Base-by-base conservation (phyloP, 2,113 vertebrate genomes). In the Carassius carassius region DNA sequence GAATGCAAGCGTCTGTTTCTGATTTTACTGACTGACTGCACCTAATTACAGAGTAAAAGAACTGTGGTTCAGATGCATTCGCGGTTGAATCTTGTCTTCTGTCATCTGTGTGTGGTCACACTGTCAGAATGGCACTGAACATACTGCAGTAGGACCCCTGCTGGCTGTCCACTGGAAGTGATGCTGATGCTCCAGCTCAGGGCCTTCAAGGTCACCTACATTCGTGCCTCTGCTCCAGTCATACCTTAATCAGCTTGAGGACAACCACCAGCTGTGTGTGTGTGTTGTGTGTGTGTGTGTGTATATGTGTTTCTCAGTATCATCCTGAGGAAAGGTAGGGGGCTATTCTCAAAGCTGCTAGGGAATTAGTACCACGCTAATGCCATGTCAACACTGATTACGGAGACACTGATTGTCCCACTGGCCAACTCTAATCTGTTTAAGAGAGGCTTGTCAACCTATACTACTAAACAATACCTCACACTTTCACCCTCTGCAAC, bases 381-480 rank as follows among this genome's bases (percentile, higher is more conserved):
- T 69, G 16, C 76, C 76, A 84, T n/a, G 35, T 85, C 84, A 74
- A 37, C 44, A 1, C 75, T 35, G 67, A 83, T 85, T 77, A 83
- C n/a, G 0, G 5, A 84, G 62, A 44, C 21, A 21, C 65, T 21
- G 44, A 62, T 60, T n/a, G 44, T 51, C 75, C 75, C 76, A n/a
- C 23, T 75, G 81, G 67, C 76, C 56, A 72, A 86, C 56, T 65
- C 81, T 81, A 49, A 83, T 88, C 83, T 87, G 83, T 75, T 85
- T 85, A 82, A 82, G 84, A 37, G 62, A 54, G 49, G 35, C 60
- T 58, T 65, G 58, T 70, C 81, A 81, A 76, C 81, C 76, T 14
- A 25, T 63, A 29, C 58, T 35, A 56, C 74, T 80, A 23, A 74
- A 51, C 69, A 49, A 54, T 14, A 54, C 49, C 1, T 54, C 23